Evolutionary conservation across 2,797 vertebrate genomes (phyloP).

Genomic region (Lerista edwardsae): DNA sequence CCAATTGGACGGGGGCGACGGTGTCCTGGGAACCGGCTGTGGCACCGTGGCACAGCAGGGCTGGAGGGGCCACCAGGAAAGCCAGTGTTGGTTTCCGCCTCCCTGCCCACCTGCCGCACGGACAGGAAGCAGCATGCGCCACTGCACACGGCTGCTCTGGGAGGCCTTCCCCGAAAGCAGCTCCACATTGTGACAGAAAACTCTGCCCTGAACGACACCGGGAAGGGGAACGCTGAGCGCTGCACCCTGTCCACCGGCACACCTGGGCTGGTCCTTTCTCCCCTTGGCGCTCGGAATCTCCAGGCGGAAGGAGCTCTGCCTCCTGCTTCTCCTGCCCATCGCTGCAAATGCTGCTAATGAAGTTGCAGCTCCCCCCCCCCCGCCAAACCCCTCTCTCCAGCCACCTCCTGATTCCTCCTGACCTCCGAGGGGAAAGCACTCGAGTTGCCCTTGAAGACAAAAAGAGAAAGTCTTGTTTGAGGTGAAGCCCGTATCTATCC

Average conservation of each 20-base stretch:
- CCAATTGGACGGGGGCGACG: slow-evolving; percentile 62
- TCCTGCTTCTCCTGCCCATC: not conserved
- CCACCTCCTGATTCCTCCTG: slow-evolving; percentile 32
- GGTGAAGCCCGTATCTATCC: slow-evolving; percentile 75
- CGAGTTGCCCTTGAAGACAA: slow-evolving; percentile 69
- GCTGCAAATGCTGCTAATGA: slow-evolving; percentile 31
- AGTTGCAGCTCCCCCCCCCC: not conserved
- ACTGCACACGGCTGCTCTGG: fast-evolving
- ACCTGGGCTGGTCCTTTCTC: too few species aligned
- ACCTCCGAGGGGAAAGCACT: slow-evolving; percentile 66
- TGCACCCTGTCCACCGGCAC: not conserved
- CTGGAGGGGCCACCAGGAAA: slow-evolving; percentile 30
- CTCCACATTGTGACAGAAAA: too few species aligned
- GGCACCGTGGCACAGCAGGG: slow-evolving; percentile 29
- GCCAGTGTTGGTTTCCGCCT: slow-evolving; percentile 51
- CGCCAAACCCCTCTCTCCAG: not conserved
- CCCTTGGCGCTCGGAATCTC: too few species aligned
- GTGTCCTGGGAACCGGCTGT: slow-evolving; percentile 52
- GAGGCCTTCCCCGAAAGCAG: not conserved
- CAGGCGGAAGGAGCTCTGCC: not conserved
- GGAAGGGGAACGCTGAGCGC: too few species aligned
- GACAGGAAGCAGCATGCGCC: not conserved
- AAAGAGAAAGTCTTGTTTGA: slow-evolving; percentile 75
- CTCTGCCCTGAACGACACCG: too few species aligned
- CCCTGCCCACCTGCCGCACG: not conserved